These are phyloP conservation scores for Campoplex capitator DNA, from an alignment of 2,888 invertebrate species.

Conservation along the genomic window DNA sequence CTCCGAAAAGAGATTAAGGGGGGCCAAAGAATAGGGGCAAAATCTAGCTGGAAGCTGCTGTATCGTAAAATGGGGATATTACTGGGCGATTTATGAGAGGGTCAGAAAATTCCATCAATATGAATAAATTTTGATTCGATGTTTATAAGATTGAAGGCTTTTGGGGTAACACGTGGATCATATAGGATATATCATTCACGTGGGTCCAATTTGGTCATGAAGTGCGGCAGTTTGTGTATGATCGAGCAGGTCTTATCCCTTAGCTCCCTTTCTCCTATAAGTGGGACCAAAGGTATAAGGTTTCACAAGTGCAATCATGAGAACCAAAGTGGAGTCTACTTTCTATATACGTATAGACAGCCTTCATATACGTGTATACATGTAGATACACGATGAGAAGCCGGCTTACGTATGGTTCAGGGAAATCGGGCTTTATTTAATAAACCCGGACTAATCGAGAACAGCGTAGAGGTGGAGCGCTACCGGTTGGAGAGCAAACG, in stretches of 20 bases:
- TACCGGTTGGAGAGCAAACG: constrained; percentile 48
- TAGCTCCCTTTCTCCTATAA: neutral
- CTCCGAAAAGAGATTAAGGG: neutral
- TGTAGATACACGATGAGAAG: neutral
- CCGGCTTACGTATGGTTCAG: constrained; percentile 46
- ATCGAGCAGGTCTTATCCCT: constrained; percentile 23
- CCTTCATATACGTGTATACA: neutral
- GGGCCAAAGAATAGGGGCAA: neutral
- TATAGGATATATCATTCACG: constrained; percentile 9
- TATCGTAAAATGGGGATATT: neutral
- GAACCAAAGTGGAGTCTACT: constrained; percentile 1
- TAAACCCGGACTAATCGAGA: constrained; percentile 72
- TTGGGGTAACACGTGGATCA: neutral
- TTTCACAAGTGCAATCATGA: constrained; percentile 56
- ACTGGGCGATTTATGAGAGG: neutral
- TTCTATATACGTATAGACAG: neutral
- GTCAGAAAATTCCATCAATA: neutral
- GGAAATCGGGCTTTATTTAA: constrained; percentile 75
- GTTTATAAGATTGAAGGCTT: neutral
- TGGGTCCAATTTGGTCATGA: constrained; percentile 35
- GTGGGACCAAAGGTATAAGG: constrained; percentile 22
- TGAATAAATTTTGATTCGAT: constrained; percentile 1
- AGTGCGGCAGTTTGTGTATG: constrained; percentile 5
- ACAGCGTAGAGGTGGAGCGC: constrained; percentile 46
- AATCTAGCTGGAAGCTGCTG: neutral